These are phyloP conservation scores for Parnassius glacialis DNA, from an alignment of 2,888 invertebrate genomes.

Conservation along the genomic window DNA sequence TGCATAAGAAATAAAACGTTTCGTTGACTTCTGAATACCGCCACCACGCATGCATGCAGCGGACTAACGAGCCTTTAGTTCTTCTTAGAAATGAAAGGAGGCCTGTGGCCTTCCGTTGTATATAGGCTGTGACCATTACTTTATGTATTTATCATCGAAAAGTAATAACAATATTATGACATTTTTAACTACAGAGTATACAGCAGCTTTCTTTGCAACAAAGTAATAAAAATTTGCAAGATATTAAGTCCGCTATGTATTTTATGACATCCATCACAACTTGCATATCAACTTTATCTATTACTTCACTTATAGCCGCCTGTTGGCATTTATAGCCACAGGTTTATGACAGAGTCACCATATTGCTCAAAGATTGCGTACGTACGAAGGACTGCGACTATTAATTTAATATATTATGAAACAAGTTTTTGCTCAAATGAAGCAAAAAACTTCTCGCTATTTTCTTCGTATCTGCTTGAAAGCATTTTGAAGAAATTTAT, in stretches of 20 bases:
- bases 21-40: too few relatives aligned
- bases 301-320: conserved; percentile 9
- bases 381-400: not conserved
- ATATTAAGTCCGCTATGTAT: conserved; percentile 14
- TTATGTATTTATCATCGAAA: not conserved
- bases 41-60: too few relatives aligned
- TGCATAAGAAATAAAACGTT: too few relatives aligned
- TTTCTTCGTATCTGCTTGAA: too few relatives aligned
- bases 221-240: conserved; percentile 18
- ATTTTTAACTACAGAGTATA: conserved; percentile 1
- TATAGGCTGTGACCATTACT: too few relatives aligned
- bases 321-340: conserved; percentile 4
- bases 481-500: too few relatives aligned
- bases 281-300: conserved; percentile 13
- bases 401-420: not conserved
- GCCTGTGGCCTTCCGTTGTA: too few relatives aligned
- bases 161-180: conserved; percentile 4
- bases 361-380: conserved; percentile 3
- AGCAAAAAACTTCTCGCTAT: too few relatives aligned
- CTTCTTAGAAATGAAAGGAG: too few relatives aligned
- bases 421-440: too few relatives aligned
- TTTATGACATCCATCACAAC: conserved; percentile 19
- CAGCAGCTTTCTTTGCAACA: conserved; percentile 8
- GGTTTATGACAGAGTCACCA: conserved; percentile 1
- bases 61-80: too few relatives aligned